These are phyloP conservation scores for Pristionchus arcanus DNA, from an alignment of 2,888 invertebrate species.

Conservation along the genomic window DNA sequence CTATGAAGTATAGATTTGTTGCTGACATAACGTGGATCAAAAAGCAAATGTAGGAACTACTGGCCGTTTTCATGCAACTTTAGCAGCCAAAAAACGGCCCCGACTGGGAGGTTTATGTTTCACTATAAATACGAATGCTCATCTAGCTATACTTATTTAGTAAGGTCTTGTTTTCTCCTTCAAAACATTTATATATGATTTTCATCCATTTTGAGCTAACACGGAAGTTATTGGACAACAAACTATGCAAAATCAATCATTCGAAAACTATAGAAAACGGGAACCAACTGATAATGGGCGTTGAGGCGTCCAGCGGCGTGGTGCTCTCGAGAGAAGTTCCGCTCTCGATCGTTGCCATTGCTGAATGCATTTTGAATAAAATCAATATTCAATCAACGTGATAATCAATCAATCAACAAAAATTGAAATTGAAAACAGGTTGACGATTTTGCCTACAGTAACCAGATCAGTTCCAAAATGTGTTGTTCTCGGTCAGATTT, in stretches of 20 bases:
- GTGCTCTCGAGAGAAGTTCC: conserved; percentile 53
- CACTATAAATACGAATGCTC: too few relatives aligned
- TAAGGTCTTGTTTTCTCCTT: too few relatives aligned
- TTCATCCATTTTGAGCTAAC: too few relatives aligned
- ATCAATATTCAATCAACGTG: background rate
- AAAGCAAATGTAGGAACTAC: too few relatives aligned
- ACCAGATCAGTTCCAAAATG: background rate
- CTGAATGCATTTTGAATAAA: background rate
- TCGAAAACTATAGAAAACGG: background rate
- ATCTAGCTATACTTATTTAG: too few relatives aligned
- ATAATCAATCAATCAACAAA: conserved; percentile 2
- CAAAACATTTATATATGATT: too few relatives aligned
- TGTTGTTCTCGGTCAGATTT: background rate
- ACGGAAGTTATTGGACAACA: too few relatives aligned
- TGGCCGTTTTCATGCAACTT: too few relatives aligned
- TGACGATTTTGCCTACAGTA: conserved; percentile 13
- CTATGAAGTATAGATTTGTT: too few relatives aligned
- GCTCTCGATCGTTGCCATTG: conserved; percentile 55
- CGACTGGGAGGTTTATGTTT: too few relatives aligned
- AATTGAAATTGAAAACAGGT: background rate
- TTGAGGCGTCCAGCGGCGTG: conserved; percentile 52
- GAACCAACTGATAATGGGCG: conserved; percentile 50
- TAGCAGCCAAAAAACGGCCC: too few relatives aligned
- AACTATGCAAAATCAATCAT: background rate
- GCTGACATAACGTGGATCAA: too few relatives aligned